Base-by-base conservation (phyloP, 1,140 invertebrate genomes). In the Eciton burchellii region DNA sequence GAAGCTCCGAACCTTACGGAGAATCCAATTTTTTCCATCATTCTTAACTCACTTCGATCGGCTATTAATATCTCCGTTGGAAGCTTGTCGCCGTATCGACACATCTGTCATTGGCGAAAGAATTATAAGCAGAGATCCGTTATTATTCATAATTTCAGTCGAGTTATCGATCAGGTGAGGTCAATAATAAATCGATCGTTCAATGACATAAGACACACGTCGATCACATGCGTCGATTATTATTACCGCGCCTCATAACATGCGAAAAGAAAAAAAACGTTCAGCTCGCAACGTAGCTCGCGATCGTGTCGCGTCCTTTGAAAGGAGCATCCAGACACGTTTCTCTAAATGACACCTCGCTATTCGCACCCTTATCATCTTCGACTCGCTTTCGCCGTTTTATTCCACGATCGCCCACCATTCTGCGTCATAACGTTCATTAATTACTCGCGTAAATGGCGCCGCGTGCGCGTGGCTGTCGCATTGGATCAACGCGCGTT, bases 361-460 rank as follows among this genome's bases (percentile, higher is more conserved):
- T 24, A 79, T 56, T 79, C 49, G 56, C n/a, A 12, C 63, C 45
- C 3, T 8, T 66, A 45, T 68, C 43, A 21, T 16, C n/a, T 56
- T 56, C 35, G 62, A 2, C 19, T 11, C 21, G 11, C 14, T n/a
- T 26, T 66, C 16, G 41, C 35, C 41, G 43, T 68, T 79, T 79
- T 68, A 56, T 77, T 79, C 74, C n/a, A 56, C 16, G 29, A 56
- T 79, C 74, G 63, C 49, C 49, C 62, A 68, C 35, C 35, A 26
- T 11, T 14, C 35, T 43, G 26, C 43, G 57, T 41, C 21, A 68
- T 68, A 77, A 66, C 74, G 35, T 70, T 79, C 63, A 79, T 79
- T 79, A 79, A 79, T 68, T 79, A 70, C 63, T 79, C 35, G 49
- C 63, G 70, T 56, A 79, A 79, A 79, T 56, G 68, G 16, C 35